Conservation (phyloP, 2,113 vertebrate genomes). For the Malurus alboscapulatus region DNA sequence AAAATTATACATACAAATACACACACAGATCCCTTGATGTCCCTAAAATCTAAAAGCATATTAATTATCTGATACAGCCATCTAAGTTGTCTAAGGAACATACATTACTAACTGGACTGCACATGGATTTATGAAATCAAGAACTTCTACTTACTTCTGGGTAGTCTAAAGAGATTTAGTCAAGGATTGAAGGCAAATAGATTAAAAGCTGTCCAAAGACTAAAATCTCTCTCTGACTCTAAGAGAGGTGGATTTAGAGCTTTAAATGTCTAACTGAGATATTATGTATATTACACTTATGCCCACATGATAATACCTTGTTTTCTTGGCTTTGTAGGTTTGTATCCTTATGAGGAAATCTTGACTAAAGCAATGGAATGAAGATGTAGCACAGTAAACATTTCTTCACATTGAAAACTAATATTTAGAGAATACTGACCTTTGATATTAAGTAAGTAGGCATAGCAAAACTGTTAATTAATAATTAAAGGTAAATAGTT, state of each 20-base stretch:
- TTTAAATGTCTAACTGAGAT: neutral
- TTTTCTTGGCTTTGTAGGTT: neutral
- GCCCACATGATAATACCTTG: neutral
- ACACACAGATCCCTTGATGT: fast-evolving
- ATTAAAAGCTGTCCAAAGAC: neutral
- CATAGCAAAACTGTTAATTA: neutral
- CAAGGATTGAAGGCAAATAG: neutral
- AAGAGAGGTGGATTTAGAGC: neutral
- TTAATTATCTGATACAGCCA: neutral
- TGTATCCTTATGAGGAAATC: neutral
- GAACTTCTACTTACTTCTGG: neutral
- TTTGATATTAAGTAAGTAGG: neutral
- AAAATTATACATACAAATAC: neutral
- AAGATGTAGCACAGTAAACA: neutral
- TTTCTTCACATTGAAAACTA: neutral
- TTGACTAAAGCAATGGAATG: neutral
- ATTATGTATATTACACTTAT: neutral
- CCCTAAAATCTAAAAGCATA: neutral
- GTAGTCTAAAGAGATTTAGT: neutral
- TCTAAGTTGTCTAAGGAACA: neutral
- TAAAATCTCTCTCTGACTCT: neutral
- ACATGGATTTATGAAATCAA: neutral
- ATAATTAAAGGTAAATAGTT: neutral
- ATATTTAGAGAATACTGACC: neutral
- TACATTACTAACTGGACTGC: neutral